Evolutionary conservation across 1,140 invertebrate genomes (phyloP), one percentile per base, ranked within the genome.

Genomic region (Danaus plexippus): DNA sequence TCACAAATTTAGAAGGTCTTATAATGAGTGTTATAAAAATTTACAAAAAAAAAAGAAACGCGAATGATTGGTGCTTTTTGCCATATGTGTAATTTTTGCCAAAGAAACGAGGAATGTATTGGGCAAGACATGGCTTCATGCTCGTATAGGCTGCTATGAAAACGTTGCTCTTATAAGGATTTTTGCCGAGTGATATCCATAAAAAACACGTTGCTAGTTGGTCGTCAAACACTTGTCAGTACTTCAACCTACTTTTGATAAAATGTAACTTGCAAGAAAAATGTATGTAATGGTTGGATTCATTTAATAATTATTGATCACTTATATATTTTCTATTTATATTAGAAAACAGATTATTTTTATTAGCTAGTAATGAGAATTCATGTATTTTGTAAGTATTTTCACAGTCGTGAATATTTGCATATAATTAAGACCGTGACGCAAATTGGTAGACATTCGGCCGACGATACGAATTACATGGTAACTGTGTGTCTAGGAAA

Each of bases 401-500:
- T 55, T 52, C 48, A 18, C 54, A 56, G 51, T 66, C 57, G 56
- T 63, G 57, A 59, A 45, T 59, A 55, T 63, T 56, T 61, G 52
- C 56, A 59, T 66, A 62, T 50, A 61, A 54, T 43, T 44, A 40
- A 52, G 12, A 41, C 52, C 43, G 11, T 45, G 43, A 46, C 52
- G 52, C 48, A 64, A 69, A 66, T 62, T 56, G 56, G 42, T 50
- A 51, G 47, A 42, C 54, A 46, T 56, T 56, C 59, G 54, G 43
- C 52, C 46, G 40, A 58, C 22, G 57, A 41, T 48, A 61, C 18
- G 44, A 43, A 64, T 62, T 69, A 60, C 61, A 57, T 54, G 54
- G 64, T 57, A 69, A 64, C 61, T 63, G 59, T 49, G 15, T 55
- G 61, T 60, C 61, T 59, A 66, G 67, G 67, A 69, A 69, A 67